Evolutionary conservation across 2,113 vertebrate species (phyloP), one percentile per base, ranked within the genome.

Genomic region (Paedocypris sp.): DNA sequence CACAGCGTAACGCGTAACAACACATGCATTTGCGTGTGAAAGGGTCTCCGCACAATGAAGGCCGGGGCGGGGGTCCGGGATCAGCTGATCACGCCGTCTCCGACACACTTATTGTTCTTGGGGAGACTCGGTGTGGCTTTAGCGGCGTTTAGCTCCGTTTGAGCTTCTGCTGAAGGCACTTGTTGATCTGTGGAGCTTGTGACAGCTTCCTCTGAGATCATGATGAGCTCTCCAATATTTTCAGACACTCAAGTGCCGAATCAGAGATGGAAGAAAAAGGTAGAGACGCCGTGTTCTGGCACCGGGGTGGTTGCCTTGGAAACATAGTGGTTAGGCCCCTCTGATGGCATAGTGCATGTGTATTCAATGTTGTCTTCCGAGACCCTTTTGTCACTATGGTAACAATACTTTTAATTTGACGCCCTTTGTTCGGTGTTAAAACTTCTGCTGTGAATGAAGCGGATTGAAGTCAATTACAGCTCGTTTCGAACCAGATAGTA

Each of bases 271-370:
- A 10, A 52, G 23, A 35, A 43, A 32, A 1, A 54, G 38, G 20
- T 23, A 51, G 42, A 69, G 53, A 42, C 19, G 52, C 62, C 45
- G 58, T 42, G 48, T 23, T 70, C 56, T 64, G 69, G 69, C 60
- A 69, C 60, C 31, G 28, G 41, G 31, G 60, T 67, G 58, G 72
- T 80, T 81, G 69, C 80, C 70, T 79, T 79, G 71, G 74, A 70
- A 81, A 82, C 71, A 58, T 67, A 60, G 60, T 49, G 60, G 43
- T 43, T 64, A 66, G 48, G 19, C 33, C 59, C 69, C 59, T 36
- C 42, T 43, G 38, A 54, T 68, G 32, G 56, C 57, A 67, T 18
- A 22, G 51, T 39, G 36, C 53, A 57, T 31, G 38, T 31, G 38
- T 43, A 47, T 42, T 56, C 54, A 31, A 66, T 62, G 47, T n/a